Evolutionary conservation across 2,888 invertebrate genomes (phyloP).

Genomic region (Disparrhopalites patrizii): DNA sequence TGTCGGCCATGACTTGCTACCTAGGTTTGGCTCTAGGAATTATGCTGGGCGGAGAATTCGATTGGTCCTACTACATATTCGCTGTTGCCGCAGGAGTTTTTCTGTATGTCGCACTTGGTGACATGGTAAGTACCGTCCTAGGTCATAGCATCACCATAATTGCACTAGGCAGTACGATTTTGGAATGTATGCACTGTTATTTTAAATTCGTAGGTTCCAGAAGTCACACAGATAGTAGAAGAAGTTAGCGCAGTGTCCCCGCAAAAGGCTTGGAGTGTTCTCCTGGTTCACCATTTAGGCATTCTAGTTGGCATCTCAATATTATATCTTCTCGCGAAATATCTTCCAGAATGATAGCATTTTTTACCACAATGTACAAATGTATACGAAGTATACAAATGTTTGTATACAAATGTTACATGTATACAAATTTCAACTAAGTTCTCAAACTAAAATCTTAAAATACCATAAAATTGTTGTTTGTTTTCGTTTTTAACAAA

Average conservation of each 20-base stretch:
- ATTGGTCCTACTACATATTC: conserved; percentile 57
- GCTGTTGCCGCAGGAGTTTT: conserved; percentile 62
- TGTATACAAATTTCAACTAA: too few relatives aligned
- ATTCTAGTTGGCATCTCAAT: conserved; percentile 52
- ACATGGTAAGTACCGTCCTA: conserved; percentile 55
- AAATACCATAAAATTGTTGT: too few relatives aligned
- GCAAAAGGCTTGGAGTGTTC: conserved; percentile 50
- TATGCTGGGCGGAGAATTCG: conserved; percentile 54
- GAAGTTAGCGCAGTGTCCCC: conserved; percentile 45
- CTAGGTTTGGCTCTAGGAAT: conserved; percentile 58
- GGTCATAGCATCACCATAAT: background rate
- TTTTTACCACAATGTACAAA: background rate
- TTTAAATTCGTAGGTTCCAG: conserved; percentile 38
- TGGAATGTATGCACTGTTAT: background rate
- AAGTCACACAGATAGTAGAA: conserved; percentile 45
- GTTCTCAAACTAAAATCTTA: too few relatives aligned
- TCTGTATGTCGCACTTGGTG: conserved; percentile 59
- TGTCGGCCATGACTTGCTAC: conserved; percentile 59
- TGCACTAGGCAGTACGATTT: background rate
- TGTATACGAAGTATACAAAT: too few relatives aligned
- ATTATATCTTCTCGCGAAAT: conserved; percentile 53
- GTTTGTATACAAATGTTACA: too few relatives aligned
- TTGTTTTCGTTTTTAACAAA: too few relatives aligned
- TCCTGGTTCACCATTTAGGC: conserved; percentile 54
- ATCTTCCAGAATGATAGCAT: conserved; percentile 49